Evolutionary conservation across 2,888 invertebrate species (phyloP), one percentile per base, ranked within the genome.

Genomic region (Lochmaea crataegi): DNA sequence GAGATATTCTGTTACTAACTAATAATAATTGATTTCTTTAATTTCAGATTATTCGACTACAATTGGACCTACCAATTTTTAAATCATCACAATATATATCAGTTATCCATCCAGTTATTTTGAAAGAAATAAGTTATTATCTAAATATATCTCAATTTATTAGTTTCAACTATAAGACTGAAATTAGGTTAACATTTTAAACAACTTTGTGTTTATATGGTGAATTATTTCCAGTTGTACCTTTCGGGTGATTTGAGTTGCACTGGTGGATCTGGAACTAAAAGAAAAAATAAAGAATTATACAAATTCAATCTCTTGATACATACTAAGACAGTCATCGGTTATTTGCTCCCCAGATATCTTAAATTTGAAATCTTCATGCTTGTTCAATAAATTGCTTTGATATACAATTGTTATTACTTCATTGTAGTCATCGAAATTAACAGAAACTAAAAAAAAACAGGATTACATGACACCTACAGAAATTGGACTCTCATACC

Each of bases 281-380:
- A 48, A 68, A 67, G 58, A 32, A 67, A 26, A 45, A 45, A 22
- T 41, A 11, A 14, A 7, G n/a, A 41, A 41, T 16, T 38, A 6
- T 64, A 41, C 5, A 65, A 53, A 16, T 26, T 48, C 1, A 2
- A 65, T 65, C 1, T 22, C 16, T 45, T 45, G 41, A 9, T 48
- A 68, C 76, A 75, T 67, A 79, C 79, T 63, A 5, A 74, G 53
- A 68, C 80, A 80, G 57, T 78, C 78, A n/a, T 80, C 78, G 22
- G 68, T 68, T 22, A 77, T 72, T 72, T 80, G 80, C 22, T 74
- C 69, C 18, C 80, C 80, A 18, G 61, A 53, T 66, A 81, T 74
- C 26, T 68, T 68, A 4, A 80, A 72, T 53, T 76, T 76, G 4
- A 72, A 64, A 22, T 73, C 72, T n/a, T 51, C 63, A 53, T 74